Evolutionary conservation across 2,888 invertebrate species (phyloP).

Genomic region (Metopia argyrocephala): DNA sequence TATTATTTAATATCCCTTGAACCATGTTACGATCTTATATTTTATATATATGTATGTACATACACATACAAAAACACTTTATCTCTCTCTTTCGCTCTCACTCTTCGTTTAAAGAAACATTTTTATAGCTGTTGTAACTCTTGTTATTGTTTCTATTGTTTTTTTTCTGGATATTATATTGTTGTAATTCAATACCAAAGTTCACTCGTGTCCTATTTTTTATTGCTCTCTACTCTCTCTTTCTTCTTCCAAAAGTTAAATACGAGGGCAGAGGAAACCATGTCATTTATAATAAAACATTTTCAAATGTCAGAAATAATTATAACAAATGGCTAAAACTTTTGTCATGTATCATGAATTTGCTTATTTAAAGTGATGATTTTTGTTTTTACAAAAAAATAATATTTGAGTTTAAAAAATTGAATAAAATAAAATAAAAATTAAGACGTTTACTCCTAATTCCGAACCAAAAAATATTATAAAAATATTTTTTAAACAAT

Average conservation of each 20-base stretch:
- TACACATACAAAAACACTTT: too few relatives aligned
- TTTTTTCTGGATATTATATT: background rate
- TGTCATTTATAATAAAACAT: background rate
- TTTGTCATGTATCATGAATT: background rate
- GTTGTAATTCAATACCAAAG: background rate
- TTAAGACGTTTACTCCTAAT: too few relatives aligned
- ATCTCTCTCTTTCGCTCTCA: background rate
- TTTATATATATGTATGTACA: too few relatives aligned
- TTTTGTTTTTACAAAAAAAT: background rate
- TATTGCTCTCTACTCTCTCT: background rate
- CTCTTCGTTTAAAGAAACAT: constrained; percentile 1
- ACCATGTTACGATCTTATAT: constrained; percentile 41
- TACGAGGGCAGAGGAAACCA: background rate
- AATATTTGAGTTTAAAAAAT: background rate
- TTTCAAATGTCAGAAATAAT: background rate
- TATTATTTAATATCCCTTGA: constrained; percentile 51
- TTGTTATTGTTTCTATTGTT: constrained; percentile 6
- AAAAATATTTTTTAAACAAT: too few relatives aligned
- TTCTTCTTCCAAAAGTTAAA: background rate
- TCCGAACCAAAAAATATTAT: too few relatives aligned
- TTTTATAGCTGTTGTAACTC: constrained; percentile 42
- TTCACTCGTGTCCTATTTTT: constrained; percentile 5
- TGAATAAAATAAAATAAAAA: too few relatives aligned
- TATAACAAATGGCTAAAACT: constrained; percentile 2
- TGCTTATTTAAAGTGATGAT: background rate